Evolutionary conservation across 2,888 invertebrate species (phyloP), one percentile per base, ranked within the genome.

Genomic region (Plebejus argus): DNA sequence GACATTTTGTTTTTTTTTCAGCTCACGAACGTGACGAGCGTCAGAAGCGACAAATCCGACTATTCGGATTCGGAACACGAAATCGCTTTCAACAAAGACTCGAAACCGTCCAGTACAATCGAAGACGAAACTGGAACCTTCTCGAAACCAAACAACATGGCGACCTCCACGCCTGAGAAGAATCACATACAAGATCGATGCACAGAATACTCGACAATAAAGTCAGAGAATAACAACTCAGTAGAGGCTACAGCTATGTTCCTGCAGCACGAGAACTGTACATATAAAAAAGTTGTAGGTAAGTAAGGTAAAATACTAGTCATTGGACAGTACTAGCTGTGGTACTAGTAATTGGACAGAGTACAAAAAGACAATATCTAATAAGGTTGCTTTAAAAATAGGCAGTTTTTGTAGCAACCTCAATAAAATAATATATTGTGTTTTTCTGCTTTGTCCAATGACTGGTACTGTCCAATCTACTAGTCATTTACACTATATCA

Each of bases 11-110:
- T 70, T 5, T 70, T 5, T 23, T 89, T 89, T 33, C 88, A 93
- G 93, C 80, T 92, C 56, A 91, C 92, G 28, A 91, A 89, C 80
- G 85, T 86, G 1, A 87, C 88, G 7, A 89, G 87, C 78, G 81
- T 83, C n/a, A 88, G 87, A 80, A 90, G 90, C 81, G 90, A 90
- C 35, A 82, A 82, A 58, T 89, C 90, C 0, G 84, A 81, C 76
- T 85, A 84, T 3, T 80, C 85, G 0, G 91, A 91, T 61, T 88
- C 90, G 0, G 92, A 91, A 7, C 86, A 86, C 76, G 82, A 83
- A 76, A 77, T 81, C 0, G 49, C 79, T 3, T 33, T 76, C 53
- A 20, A 72, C 74, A 78, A 77, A 20, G 61, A 78, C 33, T 45
- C 76, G 10, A 76, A 76, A 18, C 61, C 49, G 53, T 77, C 49